Evolutionary conservation across 1,140 invertebrate genomes (phyloP).

Genomic region (Neelides sp.): DNA sequence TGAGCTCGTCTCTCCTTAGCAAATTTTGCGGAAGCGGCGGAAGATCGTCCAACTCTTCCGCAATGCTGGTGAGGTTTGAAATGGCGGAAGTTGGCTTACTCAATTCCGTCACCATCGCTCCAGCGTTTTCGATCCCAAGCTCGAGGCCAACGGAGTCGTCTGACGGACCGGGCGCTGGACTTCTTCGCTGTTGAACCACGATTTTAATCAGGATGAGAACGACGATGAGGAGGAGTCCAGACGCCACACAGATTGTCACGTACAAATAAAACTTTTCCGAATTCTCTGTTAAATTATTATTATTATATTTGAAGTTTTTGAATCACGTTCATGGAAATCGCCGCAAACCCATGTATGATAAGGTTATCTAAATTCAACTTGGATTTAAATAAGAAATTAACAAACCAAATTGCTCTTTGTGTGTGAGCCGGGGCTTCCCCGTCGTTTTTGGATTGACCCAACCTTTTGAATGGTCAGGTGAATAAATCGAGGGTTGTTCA

Average conservation of each 20-base stretch:
- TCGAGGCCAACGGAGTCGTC: too few species aligned
- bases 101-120: too few species aligned
- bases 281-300: slow-evolving; percentile 46
- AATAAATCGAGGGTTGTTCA: slow-evolving; percentile 39
- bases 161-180: too few species aligned
- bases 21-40: too few species aligned
- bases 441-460: slow-evolving; percentile 37
- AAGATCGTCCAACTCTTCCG: too few species aligned
- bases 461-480: slow-evolving; percentile 30
- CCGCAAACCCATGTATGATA: slow-evolving; percentile 25
- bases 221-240: slow-evolving; percentile 52
- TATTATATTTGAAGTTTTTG: slow-evolving; percentile 15
- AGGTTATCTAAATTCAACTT: neutral
- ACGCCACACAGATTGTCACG: slow-evolving; percentile 54
- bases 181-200: slow-evolving; percentile 10
- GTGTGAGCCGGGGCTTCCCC: slow-evolving; percentile 31
- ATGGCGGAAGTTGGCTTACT: too few species aligned
- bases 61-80: too few species aligned
- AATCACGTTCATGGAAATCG: slow-evolving; percentile 36
- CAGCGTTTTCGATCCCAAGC: too few species aligned
- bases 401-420: neutral
- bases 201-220: slow-evolving; percentile 40
- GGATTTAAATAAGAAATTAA: neutral
- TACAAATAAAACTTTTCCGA: slow-evolving; percentile 64
- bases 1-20: too few species aligned